Base-by-base conservation (phyloP, 2,888 invertebrate species). In the Sesia bembeciformis region DNA sequence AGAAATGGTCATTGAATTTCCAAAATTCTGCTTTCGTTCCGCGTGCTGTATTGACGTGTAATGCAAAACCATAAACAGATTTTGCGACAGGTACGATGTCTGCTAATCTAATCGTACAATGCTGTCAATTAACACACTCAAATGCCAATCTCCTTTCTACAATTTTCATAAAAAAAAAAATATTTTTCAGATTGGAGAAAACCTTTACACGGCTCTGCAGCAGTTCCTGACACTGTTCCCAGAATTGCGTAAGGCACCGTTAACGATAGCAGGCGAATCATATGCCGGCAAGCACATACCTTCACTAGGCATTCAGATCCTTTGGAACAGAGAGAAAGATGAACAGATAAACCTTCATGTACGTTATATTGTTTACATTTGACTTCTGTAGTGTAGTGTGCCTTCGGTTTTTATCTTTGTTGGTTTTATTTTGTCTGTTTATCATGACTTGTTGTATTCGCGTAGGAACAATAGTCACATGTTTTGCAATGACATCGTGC, bases 181-280 rank as follows among this genome's bases (percentile, higher is more conserved):
- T 5, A 49, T 49, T 5, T 69, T 64, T 3, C 62, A 90, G 83
- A 89, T 91, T 40, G 91, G 90, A n/a, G 87, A 91, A 54, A 92
- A 94, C 63, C 77, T 94, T 0, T 93, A 93, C 76, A 78, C 81
- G 61, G 91, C 90, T 0, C 65, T 93, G 40, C 81, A 88, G 55
- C 94, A 94, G 76, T 94, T 94, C 74, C 90, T 93, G 62, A 90
- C 87, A 3, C 67, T 94, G 1, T 94, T 93, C 73, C 91, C 91
- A 0, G 90, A 91, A 56, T 82, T 91, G 3, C 86, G 91, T 51
- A 74, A 79, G 54, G 91, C 91, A 53, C 92, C 92, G 4, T 90
- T 94, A 60, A 93, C 91, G 54, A 84, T 93, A 0, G 91, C 93
- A 0, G 94, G 94, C 7, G 93, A 94, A 73, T 92, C 92, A 0